A percentile compares a stretch with the other conserved stretches of the same genome.
These are phyloP conservation scores for Magallana gigas DNA, from an alignment of 1,140 invertebrate genomes.

Conservation along the genomic window DNA sequence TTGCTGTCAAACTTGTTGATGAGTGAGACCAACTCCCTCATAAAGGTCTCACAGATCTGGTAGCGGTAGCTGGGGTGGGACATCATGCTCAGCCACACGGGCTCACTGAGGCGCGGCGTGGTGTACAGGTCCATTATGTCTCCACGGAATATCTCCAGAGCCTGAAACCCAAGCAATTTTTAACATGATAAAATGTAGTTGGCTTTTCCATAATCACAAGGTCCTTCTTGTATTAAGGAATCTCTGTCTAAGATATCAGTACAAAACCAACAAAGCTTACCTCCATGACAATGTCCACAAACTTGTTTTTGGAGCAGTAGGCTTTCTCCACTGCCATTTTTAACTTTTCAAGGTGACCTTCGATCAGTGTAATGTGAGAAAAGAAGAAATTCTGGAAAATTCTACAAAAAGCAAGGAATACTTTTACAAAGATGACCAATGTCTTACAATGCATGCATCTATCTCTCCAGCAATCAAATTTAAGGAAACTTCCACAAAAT, in stretches of 20 bases:
- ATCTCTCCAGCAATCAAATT: too few species aligned
- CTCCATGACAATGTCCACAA: constrained; percentile 83
- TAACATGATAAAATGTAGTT: too few species aligned
- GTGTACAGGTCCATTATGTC: constrained; percentile 86
- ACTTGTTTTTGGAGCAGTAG: constrained; percentile 83
- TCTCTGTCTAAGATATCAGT: too few species aligned
- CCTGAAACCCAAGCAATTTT: constrained; percentile 62
- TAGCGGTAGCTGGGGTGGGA: constrained; percentile 75
- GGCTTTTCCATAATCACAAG: too few species aligned
- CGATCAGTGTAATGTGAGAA: constrained; percentile 89
- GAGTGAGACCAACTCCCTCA: constrained; percentile 77
- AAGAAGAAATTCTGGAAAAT: constrained; percentile 84
- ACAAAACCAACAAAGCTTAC: constrained; percentile 73
- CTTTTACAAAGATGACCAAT: neutral
- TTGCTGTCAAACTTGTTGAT: constrained; percentile 85
- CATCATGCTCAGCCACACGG: constrained; percentile 86
- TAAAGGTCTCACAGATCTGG: constrained; percentile 76
- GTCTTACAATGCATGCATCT: too few species aligned
- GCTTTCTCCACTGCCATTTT: constrained; percentile 79
- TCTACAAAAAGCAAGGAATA: constrained; percentile 56
- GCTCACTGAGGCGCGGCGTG: constrained; percentile 83
- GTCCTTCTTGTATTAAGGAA: too few species aligned
- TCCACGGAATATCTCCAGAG: constrained; percentile 75
- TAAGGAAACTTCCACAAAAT: too few species aligned
- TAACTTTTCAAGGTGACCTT: constrained; percentile 88